Evolutionary conservation across 2,888 invertebrate species (phyloP).

Genomic region (Drosophila diplacantha): DNA sequence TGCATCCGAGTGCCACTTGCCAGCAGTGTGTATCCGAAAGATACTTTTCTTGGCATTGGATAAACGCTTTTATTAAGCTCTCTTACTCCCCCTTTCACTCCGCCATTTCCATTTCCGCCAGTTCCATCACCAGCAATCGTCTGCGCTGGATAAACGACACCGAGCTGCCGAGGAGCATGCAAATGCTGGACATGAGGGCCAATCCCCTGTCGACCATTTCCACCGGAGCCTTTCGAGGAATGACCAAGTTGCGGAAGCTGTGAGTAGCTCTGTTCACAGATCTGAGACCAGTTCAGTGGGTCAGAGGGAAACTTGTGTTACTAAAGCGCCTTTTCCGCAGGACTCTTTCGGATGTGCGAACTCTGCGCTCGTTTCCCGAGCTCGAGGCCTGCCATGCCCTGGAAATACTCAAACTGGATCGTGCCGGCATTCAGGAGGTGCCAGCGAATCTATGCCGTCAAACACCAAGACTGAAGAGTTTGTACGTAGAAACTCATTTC

Average conservation of each 20-base stretch:
- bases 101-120: constrained; percentile 53
- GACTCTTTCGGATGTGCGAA: constrained; percentile 90
- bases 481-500: constrained; percentile 82
- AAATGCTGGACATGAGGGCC: constrained; percentile 88
- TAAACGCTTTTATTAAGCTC: constrained; percentile 31
- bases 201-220: constrained; percentile 88
- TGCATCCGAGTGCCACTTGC: constrained; percentile 61
- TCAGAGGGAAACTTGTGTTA: not conserved
- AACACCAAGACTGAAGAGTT: constrained; percentile 87
- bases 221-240: constrained; percentile 84
- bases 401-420: constrained; percentile 89
- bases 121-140: constrained; percentile 90
- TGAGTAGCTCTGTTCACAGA: constrained; percentile 78
- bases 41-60: constrained; percentile 48
- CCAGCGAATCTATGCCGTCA: constrained; percentile 87
- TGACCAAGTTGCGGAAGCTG: constrained; percentile 88
- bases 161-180: constrained; percentile 84
- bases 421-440: constrained; percentile 86
- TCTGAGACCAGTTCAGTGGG: not conserved
- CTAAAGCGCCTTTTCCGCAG: constrained; percentile 78
- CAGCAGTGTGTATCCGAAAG: constrained; percentile 43
- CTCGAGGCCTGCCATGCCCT: constrained; percentile 88
- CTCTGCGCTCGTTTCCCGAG: constrained; percentile 88
- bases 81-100: not conserved
- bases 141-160: constrained; percentile 86